Evolutionary conservation across 2,113 vertebrate genomes (phyloP).

Genomic region (Callorhinus ursinus): DNA sequence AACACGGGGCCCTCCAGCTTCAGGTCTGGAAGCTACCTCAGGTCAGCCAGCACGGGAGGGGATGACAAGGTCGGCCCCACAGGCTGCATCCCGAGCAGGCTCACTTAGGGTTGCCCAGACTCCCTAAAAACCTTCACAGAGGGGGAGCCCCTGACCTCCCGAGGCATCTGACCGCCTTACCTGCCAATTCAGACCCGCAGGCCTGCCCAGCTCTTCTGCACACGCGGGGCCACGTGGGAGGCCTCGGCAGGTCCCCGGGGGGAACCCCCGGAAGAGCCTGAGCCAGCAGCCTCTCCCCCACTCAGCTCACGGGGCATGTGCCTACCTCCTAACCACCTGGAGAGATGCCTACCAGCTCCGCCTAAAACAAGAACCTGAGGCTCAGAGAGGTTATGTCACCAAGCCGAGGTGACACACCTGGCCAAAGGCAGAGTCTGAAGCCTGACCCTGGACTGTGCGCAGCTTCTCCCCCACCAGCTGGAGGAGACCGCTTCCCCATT

Average conservation of each 20-base stretch:
- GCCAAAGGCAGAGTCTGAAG: background rate
- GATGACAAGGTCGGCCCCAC: background rate
- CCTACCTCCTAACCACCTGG: background rate
- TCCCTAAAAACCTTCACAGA: background rate
- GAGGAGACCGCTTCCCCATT: background rate
- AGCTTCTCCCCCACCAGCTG: background rate
- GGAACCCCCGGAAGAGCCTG: too few relatives aligned
- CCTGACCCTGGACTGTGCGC: background rate
- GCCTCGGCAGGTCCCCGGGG: background rate
- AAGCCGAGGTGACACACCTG: background rate
- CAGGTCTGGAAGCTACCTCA: background rate
- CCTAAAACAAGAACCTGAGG: background rate
- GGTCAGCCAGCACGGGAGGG: background rate
- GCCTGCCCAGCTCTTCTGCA: background rate
- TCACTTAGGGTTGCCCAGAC: too few relatives aligned
- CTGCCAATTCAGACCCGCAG: background rate
- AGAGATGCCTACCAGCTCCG: background rate
- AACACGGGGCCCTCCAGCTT: background rate
- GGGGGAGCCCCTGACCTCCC: accelerated
- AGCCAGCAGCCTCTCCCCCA: background rate
- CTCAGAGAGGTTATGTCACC: background rate
- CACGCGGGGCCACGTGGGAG: too few relatives aligned
- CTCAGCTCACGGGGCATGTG: background rate
- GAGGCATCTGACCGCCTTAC: background rate
- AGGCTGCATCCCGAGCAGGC: background rate